Evolutionary conservation across 2,888 invertebrate species (phyloP).

Genomic region (Diploptera punctata): DNA sequence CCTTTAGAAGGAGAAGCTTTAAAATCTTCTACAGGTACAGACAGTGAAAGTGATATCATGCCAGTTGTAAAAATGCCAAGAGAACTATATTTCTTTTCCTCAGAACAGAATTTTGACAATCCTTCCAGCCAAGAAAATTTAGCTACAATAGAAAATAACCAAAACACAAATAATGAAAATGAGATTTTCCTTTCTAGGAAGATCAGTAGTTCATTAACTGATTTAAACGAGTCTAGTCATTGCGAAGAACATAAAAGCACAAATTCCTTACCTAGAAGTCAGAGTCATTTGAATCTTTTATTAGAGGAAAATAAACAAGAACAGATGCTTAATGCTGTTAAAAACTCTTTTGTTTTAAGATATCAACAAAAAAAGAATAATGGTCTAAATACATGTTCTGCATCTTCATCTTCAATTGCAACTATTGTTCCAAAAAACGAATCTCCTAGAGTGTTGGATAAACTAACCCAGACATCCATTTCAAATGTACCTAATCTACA

Average conservation of each 20-base stretch:
- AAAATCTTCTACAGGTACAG: conserved; percentile 46
- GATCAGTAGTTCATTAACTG: conserved; percentile 27
- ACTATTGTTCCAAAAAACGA: conserved; percentile 52
- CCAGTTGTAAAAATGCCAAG: conserved; percentile 46
- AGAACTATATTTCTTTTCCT: not conserved
- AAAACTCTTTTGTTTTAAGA: not conserved
- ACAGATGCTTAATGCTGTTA: not conserved
- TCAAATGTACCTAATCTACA: conserved; percentile 45
- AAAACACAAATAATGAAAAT: not conserved
- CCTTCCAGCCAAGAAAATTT: not conserved
- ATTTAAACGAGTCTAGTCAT: conserved; percentile 4
- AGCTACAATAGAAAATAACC: too few species aligned
- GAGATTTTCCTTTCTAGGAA: not conserved
- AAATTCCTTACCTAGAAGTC: conserved; percentile 16
- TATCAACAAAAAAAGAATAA: not conserved
- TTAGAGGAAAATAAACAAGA: not conserved
- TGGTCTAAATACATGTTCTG: conserved; percentile 10
- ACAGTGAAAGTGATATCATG: conserved; percentile 53
- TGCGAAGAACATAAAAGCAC: not conserved
- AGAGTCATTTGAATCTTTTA: conserved; percentile 11
- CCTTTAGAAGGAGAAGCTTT: conserved; percentile 5
- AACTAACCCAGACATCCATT: conserved; percentile 25
- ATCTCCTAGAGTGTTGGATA: conserved; percentile 43
- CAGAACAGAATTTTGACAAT: not conserved
- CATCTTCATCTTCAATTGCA: conserved; percentile 53